Percentiles rank a stretch among this genome's conserved stretches.
phyloP scores from a whole-genome alignment of 2,113 vertebrate genomes.

The Castor canadensis region DNA sequence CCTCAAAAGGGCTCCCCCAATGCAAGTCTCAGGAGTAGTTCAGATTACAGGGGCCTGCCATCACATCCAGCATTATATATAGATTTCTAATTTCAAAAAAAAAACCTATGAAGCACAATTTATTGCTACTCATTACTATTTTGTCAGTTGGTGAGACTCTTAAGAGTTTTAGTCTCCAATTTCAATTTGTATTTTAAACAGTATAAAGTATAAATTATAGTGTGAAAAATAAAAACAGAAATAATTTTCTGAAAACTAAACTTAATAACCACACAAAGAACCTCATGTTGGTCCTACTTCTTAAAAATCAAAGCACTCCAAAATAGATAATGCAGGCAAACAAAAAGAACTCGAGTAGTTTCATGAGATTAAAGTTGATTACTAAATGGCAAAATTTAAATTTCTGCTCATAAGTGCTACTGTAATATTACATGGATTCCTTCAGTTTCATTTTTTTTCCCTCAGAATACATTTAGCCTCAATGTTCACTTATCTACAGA shows the following conservation, averaged over 20 bases:
- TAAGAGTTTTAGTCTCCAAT: background rate
- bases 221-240: slow-evolving; percentile 28
- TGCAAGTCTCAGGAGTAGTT: background rate
- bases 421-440: background rate
- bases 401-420: background rate
- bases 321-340: background rate
- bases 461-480: background rate
- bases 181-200: background rate
- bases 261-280: background rate
- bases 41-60: background rate
- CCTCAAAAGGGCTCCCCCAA: background rate
- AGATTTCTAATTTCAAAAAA: background rate
- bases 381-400: background rate
- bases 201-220: background rate
- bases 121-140: background rate
- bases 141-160: background rate
- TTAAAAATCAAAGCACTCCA: background rate
- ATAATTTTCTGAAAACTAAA: slow-evolving; percentile 28
- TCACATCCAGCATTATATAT: background rate
- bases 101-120: background rate
- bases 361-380: background rate
- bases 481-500: background rate
- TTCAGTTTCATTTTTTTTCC: background rate
- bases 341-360: background rate
- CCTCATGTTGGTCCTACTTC: background rate